phyloP scores from a whole-genome alignment of 2,888 invertebrate species.

The Drosophila fungiperda region DNA sequence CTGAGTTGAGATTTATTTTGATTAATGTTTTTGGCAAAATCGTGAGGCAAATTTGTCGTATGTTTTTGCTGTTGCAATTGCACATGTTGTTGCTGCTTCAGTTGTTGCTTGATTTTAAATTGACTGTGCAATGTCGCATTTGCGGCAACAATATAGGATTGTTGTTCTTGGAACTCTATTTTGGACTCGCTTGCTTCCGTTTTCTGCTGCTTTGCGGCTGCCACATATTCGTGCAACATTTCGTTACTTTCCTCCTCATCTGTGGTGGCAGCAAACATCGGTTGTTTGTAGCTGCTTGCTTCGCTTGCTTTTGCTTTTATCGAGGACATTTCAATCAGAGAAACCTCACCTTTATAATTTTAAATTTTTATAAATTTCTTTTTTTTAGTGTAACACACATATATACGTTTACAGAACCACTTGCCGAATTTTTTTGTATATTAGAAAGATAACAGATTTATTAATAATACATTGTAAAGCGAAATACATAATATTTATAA shows the following conservation, averaged over 20 bases:
- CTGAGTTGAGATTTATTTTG: conserved; percentile 40
- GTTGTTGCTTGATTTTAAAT: conserved; percentile 64
- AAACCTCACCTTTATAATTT: neutral
- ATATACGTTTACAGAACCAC: neutral
- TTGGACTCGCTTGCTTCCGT: conserved; percentile 7
- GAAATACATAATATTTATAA: neutral
- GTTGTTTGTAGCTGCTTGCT: neutral
- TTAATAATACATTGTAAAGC: neutral
- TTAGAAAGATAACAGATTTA: neutral
- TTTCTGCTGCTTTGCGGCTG: conserved; percentile 3
- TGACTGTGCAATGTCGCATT: conserved; percentile 60
- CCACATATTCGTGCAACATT: neutral
- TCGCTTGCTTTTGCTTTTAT: neutral
- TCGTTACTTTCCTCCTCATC: neutral
- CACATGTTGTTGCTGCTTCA: conserved; percentile 47
- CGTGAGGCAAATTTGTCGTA: conserved; percentile 28
- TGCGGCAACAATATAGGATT: conserved; percentile 31
- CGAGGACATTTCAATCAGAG: neutral
- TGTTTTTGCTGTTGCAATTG: conserved; percentile 19
- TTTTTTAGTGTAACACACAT: neutral
- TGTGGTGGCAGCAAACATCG: neutral
- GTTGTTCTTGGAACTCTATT: conserved; percentile 10
- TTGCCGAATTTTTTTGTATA: neutral
- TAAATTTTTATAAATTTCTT: neutral
- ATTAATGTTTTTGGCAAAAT: conserved; percentile 22